Evolutionary conservation across 2,113 vertebrate species (phyloP), one percentile per base, ranked within the genome.

Genomic region (Nothoprocta pentlandii): DNA sequence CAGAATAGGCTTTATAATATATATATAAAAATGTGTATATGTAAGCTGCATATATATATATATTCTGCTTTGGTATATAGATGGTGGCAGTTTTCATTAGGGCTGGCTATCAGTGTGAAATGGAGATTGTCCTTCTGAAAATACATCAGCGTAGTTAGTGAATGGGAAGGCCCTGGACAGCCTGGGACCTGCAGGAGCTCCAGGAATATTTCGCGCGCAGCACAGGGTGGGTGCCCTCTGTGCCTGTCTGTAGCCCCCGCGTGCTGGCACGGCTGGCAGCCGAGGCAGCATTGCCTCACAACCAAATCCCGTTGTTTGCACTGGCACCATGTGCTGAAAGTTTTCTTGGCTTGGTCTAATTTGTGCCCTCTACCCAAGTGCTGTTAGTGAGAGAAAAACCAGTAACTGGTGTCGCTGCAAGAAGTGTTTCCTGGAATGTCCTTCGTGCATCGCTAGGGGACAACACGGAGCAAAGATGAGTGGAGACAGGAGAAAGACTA

Each of bases 121-220:
- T 12, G 32, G 47, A 81, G 41, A 16, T 34, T 6, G 4, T 66
- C 51, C 64, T 54, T 58, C 70, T 44, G 81, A 81, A 86, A 73
- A 26, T 22, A 5, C 6, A 26, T 7, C 3, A 13, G 44, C 67
- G 14, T 13, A 34, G 49, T 28, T 13, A 34, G 49, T 28, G 28
- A 32, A 62, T 22, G 44, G 74, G 62, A 92, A 0, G 30, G 9
- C 12, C 70, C 34, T 12, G 20, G 62, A 15, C 28, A 36, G 67
- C 7, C 2, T 79, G 59, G 71, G 66, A 30, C 22, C 67, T 44
- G 44, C 66, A 54, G 42, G 7, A 59, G 47, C 68, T 41, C 67
- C 16, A 0, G 12, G 44, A 34, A 41, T 47, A 6, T 90, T 71
- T 42, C 3, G 0, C 30, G 30, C n/a, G 21, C 36, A 3, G 1